Evolutionary conservation across 53 echinoderm and acorn worm species (phyloP).

Genomic region (Pentamera pediparva): DNA sequence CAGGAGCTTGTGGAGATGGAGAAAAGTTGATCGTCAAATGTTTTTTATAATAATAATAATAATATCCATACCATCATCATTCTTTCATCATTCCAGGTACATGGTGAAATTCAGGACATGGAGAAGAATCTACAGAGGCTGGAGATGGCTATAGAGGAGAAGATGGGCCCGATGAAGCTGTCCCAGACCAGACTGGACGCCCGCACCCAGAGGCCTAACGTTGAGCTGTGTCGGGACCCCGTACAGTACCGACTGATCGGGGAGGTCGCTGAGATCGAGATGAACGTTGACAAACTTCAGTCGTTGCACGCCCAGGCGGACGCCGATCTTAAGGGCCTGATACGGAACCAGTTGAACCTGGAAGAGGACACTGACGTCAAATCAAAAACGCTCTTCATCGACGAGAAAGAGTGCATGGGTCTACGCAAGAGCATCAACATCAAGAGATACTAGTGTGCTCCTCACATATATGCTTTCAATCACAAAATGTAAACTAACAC

Average conservation of each 20-base stretch:
- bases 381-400: slow-evolving; percentile 74
- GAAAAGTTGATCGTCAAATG: no score
- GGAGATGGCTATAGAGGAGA: slow-evolving; percentile 68
- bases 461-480: background rate
- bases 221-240: slow-evolving; percentile 94
- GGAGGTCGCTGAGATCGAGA: slow-evolving; percentile 79
- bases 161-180: slow-evolving; percentile 85
- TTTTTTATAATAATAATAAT: no score
- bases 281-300: slow-evolving; percentile 59
- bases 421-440: slow-evolving; percentile 90
- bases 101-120: slow-evolving; percentile 86
- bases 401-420: slow-evolving; percentile 87
- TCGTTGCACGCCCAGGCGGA: slow-evolving; percentile 67
- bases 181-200: slow-evolving; percentile 79
- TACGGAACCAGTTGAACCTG: slow-evolving; percentile 82
- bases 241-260: slow-evolving; percentile 97
- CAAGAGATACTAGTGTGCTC: slow-evolving; percentile 63
- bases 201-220: slow-evolving; percentile 82
- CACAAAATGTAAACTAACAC: background rate
- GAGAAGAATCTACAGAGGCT: slow-evolving; percentile 91
- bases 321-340: slow-evolving; percentile 81
- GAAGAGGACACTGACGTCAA: slow-evolving; percentile 95
- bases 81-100: slow-evolving; percentile 35
- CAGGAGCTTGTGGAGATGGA: no score
- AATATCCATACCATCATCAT: background rate